phyloP scores from a whole-genome alignment of 37 sponge, comb jelly and placozoan species.

The Crambe crambe region DNA sequence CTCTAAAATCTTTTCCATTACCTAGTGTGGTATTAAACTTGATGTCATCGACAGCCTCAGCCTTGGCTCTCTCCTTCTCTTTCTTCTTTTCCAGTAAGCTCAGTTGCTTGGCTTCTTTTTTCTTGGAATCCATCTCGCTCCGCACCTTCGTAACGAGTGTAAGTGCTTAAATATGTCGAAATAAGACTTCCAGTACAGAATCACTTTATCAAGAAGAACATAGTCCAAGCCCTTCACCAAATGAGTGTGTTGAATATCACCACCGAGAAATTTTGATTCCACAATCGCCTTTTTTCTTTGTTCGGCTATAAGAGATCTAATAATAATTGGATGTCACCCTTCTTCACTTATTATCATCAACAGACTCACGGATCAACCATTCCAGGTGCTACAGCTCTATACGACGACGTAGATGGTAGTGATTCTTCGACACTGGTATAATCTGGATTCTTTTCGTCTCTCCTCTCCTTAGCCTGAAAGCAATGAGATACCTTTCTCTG shows the following conservation, averaged over 20 bases:
- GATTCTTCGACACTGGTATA: conserved; percentile 52
- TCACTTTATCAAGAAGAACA: conserved; percentile 94
- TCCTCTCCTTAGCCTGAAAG: conserved; percentile 81
- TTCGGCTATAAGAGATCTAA: conserved; percentile 54
- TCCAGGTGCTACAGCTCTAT: conserved; percentile 77
- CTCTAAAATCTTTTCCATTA: not conserved
- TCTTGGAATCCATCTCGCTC: conserved; percentile 36
- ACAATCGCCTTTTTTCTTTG: conserved; percentile 83
- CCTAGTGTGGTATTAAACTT: conserved; percentile 68
- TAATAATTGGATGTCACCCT: not conserved
- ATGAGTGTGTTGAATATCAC: conserved; percentile 99
- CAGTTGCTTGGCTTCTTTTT: conserved; percentile 44
- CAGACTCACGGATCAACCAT: conserved; percentile 34
- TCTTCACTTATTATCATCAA: no score
- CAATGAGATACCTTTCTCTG: not conserved
- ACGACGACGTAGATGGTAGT: conserved; percentile 40
- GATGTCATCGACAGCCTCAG: conserved; percentile 51
- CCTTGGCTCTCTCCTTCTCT: conserved; percentile 49
- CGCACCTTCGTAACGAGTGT: conserved; percentile 40
- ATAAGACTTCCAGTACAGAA: not conserved
- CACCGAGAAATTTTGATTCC: conserved; percentile 97
- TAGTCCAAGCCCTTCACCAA: conserved; percentile 99
- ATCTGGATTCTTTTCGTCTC: conserved; percentile 83
- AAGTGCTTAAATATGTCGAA: not conserved
- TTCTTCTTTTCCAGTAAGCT: conserved; percentile 50